Conservation (phyloP, 2,113 vertebrate species). For the Anser cygnoides region DNA sequence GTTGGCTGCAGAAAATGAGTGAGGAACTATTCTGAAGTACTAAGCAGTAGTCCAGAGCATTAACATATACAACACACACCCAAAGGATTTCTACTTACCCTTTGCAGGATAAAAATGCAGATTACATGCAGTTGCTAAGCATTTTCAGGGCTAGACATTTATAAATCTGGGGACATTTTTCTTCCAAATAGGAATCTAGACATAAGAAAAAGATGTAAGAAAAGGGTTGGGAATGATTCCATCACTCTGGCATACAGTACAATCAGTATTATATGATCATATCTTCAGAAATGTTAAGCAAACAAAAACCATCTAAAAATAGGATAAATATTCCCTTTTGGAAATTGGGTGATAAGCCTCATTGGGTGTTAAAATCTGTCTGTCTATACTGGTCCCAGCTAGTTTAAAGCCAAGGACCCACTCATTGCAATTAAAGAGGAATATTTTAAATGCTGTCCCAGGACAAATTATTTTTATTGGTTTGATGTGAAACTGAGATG, state of each 20-base stretch:
- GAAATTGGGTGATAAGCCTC: neutral
- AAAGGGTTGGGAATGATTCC: neutral
- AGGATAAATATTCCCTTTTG: neutral
- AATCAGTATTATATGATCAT: neutral
- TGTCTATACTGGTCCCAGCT: neutral
- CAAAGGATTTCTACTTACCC: neutral
- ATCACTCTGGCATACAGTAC: neutral
- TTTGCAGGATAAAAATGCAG: neutral
- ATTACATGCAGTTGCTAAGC: neutral
- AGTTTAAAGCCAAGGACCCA: neutral
- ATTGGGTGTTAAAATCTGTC: neutral
- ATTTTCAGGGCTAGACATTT: neutral
- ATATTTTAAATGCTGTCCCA: neutral
- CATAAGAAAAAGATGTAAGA: neutral
- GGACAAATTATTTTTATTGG: neutral
- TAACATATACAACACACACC: neutral
- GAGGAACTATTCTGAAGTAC: neutral
- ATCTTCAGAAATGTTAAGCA: neutral
- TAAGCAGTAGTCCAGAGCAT: neutral
- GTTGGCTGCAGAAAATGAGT: constrained; percentile 20
- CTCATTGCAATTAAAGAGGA: neutral
- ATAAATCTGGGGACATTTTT: neutral
- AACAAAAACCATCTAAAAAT: neutral
- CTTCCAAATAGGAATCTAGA: neutral
- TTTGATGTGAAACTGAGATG: neutral